Evolutionary conservation across 2,113 vertebrate genomes (phyloP).

Genomic region (Natator depressus): DNA sequence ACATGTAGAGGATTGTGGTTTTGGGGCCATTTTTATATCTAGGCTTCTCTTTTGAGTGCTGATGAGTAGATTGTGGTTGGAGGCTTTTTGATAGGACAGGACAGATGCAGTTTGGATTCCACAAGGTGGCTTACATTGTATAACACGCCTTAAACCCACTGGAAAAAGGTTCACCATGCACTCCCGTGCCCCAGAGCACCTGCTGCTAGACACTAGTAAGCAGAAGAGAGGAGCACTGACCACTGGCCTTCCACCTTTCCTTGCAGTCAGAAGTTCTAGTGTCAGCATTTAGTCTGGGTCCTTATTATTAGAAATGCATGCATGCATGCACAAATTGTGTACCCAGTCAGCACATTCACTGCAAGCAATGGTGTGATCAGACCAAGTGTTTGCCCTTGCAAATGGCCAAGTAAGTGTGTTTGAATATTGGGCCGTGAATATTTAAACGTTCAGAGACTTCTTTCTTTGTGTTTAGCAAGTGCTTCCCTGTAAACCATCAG

Average conservation of each 20-base stretch:
- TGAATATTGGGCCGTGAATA: neutral
- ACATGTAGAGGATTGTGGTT: neutral
- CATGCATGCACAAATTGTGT: fast-evolving
- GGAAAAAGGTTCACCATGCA: neutral
- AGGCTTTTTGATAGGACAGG: neutral
- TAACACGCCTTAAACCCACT: neutral
- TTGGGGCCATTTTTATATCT: neutral
- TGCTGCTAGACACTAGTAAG: neutral
- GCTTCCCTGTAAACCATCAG: neutral
- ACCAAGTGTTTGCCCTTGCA: neutral
- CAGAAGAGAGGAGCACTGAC: neutral
- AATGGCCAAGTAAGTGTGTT: neutral
- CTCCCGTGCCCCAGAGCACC: neutral
- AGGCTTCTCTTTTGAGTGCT: neutral
- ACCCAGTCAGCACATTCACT: neutral
- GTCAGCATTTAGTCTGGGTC: neutral
- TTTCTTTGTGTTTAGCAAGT: neutral
- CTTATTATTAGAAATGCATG: neutral
- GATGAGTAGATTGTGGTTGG: neutral
- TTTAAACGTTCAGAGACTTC: neutral
- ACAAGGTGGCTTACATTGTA: neutral
- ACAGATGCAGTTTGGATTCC: neutral
- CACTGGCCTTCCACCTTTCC: neutral
- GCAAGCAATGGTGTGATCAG: neutral
- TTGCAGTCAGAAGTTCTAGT: neutral